Conservation (phyloP, 2,888 invertebrate species). For the Tupiocoris notatus region DNA sequence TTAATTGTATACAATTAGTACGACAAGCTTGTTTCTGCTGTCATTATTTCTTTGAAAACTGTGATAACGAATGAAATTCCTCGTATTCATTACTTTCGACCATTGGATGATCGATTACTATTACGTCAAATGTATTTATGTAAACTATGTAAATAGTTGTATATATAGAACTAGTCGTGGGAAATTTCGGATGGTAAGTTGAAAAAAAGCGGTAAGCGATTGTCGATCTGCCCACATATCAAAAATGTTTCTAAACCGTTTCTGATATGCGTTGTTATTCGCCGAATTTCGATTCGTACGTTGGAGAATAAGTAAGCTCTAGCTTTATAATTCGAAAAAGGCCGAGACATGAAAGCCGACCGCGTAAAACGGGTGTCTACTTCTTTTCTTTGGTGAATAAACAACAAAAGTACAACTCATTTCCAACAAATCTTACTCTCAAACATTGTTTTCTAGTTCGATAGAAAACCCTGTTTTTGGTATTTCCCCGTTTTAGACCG, state of each 20-base stretch:
- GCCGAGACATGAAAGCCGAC: too few relatives aligned
- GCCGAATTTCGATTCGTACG: not conserved
- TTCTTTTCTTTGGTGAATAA: too few relatives aligned
- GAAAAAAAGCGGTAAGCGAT: not conserved
- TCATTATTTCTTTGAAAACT: not conserved
- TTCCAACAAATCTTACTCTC: too few relatives aligned
- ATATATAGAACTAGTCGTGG: constrained; percentile 2
- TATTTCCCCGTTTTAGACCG: too few relatives aligned
- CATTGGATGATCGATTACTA: not conserved
- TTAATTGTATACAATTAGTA: too few relatives aligned
- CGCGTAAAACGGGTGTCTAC: too few relatives aligned
- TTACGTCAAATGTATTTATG: constrained; percentile 29
- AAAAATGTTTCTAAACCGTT: constrained; percentile 8
- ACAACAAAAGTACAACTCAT: too few relatives aligned
- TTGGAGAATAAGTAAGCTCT: too few relatives aligned
- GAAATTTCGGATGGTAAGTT: not conserved
- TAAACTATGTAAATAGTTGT: constrained; percentile 32
- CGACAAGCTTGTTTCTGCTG: too few relatives aligned
- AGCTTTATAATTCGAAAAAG: too few relatives aligned
- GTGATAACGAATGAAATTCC: not conserved
- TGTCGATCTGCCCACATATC: constrained; percentile 34
- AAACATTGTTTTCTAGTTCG: too few relatives aligned
- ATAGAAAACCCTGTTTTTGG: too few relatives aligned
- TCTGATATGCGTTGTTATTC: not conserved
- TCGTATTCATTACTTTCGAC: not conserved